Conservation (phyloP, 2,888 invertebrate genomes). For the Parascotia fuliginaria region DNA sequence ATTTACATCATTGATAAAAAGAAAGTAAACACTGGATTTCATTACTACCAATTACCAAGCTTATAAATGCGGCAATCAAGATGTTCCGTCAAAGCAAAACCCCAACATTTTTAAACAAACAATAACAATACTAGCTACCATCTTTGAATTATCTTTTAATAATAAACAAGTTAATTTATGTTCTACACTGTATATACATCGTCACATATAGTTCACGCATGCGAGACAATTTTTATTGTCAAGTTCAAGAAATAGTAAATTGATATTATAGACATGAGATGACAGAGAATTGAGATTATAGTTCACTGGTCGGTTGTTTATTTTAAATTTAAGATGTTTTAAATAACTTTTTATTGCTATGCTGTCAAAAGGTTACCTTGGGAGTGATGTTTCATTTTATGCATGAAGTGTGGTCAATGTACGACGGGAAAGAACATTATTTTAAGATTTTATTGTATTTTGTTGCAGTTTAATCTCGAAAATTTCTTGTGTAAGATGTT, state of each 20-base stretch:
- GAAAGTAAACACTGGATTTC: too few species aligned
- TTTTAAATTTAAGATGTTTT: conserved; percentile 51
- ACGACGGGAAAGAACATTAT: conserved; percentile 4
- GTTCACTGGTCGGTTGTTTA: conserved; percentile 56
- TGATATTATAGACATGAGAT: conserved; percentile 71
- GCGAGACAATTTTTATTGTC: conserved; percentile 73
- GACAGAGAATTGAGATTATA: conserved; percentile 70
- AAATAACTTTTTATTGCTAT: conserved; percentile 52
- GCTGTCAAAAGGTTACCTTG: conserved; percentile 29
- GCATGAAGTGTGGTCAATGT: conserved; percentile 20
- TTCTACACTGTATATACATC: conserved; percentile 55
- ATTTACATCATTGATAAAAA: too few species aligned
- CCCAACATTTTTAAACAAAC: neutral
- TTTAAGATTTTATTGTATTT: conserved; percentile 7
- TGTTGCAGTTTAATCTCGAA: neutral
- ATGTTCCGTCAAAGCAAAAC: too few species aligned
- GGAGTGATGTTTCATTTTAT: conserved; percentile 33
- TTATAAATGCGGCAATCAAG: too few species aligned
- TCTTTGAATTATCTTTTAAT: conserved; percentile 46
- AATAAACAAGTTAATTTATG: conserved; percentile 50
- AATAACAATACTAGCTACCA: neutral
- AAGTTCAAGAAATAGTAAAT: conserved; percentile 69
- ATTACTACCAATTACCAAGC: too few species aligned
- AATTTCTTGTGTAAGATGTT: neutral
- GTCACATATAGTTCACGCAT: conserved; percentile 54